Conservation (phyloP, 2,113 vertebrate genomes). For the Poecilia latipinna region DNA sequence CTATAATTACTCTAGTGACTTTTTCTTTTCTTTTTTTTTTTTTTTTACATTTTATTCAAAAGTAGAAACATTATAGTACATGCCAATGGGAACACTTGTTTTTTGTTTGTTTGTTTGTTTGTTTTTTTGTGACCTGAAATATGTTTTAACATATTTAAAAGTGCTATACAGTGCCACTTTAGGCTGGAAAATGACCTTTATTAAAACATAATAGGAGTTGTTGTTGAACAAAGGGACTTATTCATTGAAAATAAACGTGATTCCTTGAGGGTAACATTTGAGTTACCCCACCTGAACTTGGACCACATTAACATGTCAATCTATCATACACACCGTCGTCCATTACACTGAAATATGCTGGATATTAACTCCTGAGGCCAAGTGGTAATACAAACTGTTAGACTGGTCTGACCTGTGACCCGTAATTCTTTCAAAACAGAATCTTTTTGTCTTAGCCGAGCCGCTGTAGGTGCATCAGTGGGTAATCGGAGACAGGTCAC, state of each 20-base stretch:
- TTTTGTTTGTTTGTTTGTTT: constrained; percentile 19
- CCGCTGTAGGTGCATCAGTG: constrained; percentile 1
- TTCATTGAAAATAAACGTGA: background rate
- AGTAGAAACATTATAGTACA: constrained; percentile 31
- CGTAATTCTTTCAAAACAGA: constrained; percentile 10
- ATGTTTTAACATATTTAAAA: constrained; percentile 31
- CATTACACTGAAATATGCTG: background rate
- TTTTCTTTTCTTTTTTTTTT: background rate
- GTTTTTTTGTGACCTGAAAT: constrained; percentile 26
- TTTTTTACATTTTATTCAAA: background rate
- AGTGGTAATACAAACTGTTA: constrained; percentile 11
- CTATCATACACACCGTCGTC: background rate
- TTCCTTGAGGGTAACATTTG: background rate
- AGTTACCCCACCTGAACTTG: constrained; percentile 3
- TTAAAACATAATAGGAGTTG: background rate
- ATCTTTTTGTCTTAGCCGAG: background rate
- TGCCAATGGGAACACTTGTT: background rate
- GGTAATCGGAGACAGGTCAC: background rate
- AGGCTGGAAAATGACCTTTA: constrained; percentile 5
- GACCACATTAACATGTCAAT: constrained; percentile 1
- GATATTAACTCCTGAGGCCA: background rate
- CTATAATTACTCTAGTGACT: constrained; percentile 5
- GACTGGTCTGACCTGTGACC: constrained; percentile 13
- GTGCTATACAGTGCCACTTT: constrained; percentile 46
- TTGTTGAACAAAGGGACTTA: background rate